Conservation (phyloP, 2,113 vertebrate genomes). For the Tachysurus fulvidraco region DNA sequence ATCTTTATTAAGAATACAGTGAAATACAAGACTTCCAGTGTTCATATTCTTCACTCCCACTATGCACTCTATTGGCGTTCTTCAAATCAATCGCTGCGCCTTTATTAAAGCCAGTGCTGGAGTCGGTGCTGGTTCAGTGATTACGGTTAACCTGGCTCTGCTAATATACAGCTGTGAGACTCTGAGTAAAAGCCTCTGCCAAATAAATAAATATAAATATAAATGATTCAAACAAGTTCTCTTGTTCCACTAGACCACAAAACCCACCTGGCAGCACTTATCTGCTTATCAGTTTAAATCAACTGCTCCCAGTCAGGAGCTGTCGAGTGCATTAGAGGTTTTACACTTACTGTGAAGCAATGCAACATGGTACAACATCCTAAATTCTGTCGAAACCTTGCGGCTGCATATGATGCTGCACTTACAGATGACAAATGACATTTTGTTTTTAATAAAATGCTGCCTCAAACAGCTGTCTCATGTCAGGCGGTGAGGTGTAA, state of each 20-base stretch:
- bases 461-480: not conserved
- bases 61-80: not conserved
- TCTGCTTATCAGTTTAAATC: not conserved
- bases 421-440: not conserved
- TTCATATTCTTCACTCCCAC: not conserved
- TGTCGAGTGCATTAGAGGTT: not conserved
- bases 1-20: not conserved
- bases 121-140: not conserved
- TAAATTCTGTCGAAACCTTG: not conserved
- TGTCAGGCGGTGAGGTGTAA: not conserved
- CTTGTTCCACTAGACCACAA: not conserved
- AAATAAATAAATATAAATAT: not conserved
- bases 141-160: constrained; percentile 1
- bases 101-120: not conserved
- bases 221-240: not conserved
- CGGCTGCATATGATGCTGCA: not conserved
- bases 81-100: not conserved
- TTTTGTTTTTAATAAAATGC: not conserved
- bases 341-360: not conserved
- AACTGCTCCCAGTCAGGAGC: not conserved
- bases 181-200: not conserved
- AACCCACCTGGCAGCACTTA: not conserved
- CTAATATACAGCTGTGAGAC: not conserved
- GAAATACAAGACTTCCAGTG: not conserved
- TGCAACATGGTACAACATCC: not conserved